Base-by-base conservation (phyloP, 2,797 vertebrate species). In the Pangasius krempfi region DNA sequence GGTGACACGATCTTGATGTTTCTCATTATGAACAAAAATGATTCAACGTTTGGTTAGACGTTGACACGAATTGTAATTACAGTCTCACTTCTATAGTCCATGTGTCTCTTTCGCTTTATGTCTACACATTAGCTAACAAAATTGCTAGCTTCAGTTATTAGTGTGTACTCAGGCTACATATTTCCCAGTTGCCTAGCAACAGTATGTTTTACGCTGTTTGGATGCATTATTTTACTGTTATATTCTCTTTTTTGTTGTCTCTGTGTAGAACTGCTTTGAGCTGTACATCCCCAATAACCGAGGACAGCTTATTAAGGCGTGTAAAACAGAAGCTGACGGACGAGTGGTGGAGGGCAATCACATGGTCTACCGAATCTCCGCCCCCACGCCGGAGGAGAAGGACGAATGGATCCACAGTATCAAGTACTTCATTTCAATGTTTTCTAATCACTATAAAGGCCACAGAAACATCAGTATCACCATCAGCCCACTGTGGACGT, bases 351-450 rank as follows among this genome's bases (percentile, higher is more conserved):
- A 99, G 89, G 98, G 98, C 8, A 98, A 99, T 94, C 98, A 98
- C 94, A 97, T 94, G 90, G 96, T 97, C 78, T 98, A 98, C 91
- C 96, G 97, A 4, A 99, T 98, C 94, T 98, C 97, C 0, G 98
- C 98, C 6, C 98, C 98, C 25, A 98, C 98, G 3, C 97, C 97
- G 0, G 98, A 98, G 93, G 97, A 99, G 94, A 99, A 98, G 93
- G 98, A 98, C 0, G 97, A 98, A 89, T 98, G 98, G 98, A 98
- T 99, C 93, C 98, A 98, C 94, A 97, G 96, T 94, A 98, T 98
- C 93, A 97, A 97, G 98, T 98, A 87, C 16, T 27, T 79, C 20
- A n/a, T 8, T 20, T 85, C 30, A 83, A 4, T 14, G 20, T 64
- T 5, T 64, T 52, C 18, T 13, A 52, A 12, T 54, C 3, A 5